Evolutionary conservation across 35 echinoderm and acorn worm species (phyloP), one percentile per base, ranked within the genome.

Genomic region (Ophioderma brevispina): DNA sequence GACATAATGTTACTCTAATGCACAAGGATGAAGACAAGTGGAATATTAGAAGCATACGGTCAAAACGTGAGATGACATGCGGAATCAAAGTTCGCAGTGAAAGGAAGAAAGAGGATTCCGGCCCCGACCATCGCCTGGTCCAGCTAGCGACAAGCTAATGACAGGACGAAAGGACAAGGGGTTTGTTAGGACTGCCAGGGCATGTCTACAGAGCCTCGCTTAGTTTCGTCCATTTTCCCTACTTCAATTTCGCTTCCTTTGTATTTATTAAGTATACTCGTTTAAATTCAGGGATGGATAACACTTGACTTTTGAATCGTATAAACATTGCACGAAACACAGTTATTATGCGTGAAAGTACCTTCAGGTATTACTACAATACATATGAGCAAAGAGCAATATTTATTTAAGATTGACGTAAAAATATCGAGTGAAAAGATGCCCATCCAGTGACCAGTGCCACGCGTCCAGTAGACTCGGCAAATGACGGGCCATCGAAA

Each of bases 61-160:
- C 59, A 70, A 25, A 70, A 70, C 59, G 59, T 70, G 59, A 70
- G 59, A 25, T 70, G 59, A 70, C 59, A 70, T 70, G 28, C 23
- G 15, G 59, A 70, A 70, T 70, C 59, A 70, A 70, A 70, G 59
- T 70, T 70, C 59, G 59, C 28, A 25, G 21, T 70, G 59, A 70
- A 70, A 70, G 59, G 59, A 70, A 70, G 59, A 70, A 70, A 70
- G 59, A 70, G 59, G 59, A n/a, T 25, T 70, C 59, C 59, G 59
- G 15, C 59, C 59, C 59, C n/a, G 41, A 17, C 41, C 17, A 46
- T 70, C 28, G 59, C 59, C 59, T 25, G 10, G 59, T 70, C 59
- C 59, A 70, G 17, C 15, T 70, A 70, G 59, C 17, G 59, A 70
- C 59, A 70, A 8, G 41, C 17, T 46, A 46, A 70, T 70, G 59